Evolutionary conservation across 2,113 vertebrate genomes (phyloP), one percentile per base, ranked within the genome.

Genomic region (Emydura subglobosa): DNA sequence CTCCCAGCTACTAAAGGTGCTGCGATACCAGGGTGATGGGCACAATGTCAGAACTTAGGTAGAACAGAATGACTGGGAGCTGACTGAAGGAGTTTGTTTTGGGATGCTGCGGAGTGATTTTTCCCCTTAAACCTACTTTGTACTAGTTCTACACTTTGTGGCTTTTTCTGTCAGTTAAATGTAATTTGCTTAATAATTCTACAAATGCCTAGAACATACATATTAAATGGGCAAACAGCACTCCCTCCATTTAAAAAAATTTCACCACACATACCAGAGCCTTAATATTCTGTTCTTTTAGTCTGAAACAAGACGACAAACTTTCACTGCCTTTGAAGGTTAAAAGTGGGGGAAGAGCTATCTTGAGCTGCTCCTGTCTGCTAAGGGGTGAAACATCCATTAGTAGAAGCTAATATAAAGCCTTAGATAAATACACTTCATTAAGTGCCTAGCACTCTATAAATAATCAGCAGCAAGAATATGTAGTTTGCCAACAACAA

Each of bases 51-150:
- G 21, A 31, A 1, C 44, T 39, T 49, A 29, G 7, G 76, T n/a
- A 4, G 0, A 0, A 6, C 85, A 86, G 9, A 88, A 79, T 34
- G n/a, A 27, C 5, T 11, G 16, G 57, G 4, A 39, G n/a, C 1
- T 24, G 6, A 54, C 50, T 81, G 31, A 0, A 16, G 10, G 57
- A 83, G 29, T 8, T 34, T 16, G 1, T 74, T 80, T 61, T 61
- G 24, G 3, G 6, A 11, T 16, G 25, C 42, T 27, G 12, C 11
- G 13, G 6, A 29, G 3, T 42, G 76, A 29, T 74, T 74, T 44
- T 25, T 11, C 10, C 42, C 65, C 8, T 44, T 44, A 10, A 24
- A 39, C 6, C 22, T 25, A 22, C 39, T 76, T 76, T 76, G 10
- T 24, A 13, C 22, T 47, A 47, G 11, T 78, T 47, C 44, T 78